phyloP scores from a whole-genome alignment of 2,113 vertebrate species.

The Aplodontia rufa region DNA sequence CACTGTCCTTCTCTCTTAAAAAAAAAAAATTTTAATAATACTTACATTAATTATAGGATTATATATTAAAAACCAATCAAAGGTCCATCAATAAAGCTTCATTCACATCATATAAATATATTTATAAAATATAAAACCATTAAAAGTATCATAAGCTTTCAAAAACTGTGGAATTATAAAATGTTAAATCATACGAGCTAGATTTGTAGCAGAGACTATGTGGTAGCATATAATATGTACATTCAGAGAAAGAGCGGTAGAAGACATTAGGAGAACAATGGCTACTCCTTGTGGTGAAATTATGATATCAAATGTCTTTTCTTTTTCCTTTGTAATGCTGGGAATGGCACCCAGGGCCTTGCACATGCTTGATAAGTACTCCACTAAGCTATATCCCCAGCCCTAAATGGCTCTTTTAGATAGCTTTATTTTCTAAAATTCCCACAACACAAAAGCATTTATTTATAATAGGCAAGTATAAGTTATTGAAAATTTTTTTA shows the following conservation, averaged over 20 bases:
- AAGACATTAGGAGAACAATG: background rate
- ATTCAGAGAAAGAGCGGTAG: background rate
- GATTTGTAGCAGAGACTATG: background rate
- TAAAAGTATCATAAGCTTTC: background rate
- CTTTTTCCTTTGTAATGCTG: background rate
- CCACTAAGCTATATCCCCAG: background rate
- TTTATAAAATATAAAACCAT: background rate
- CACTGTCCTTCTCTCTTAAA: too few relatives aligned
- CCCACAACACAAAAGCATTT: background rate
- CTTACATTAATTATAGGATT: background rate
- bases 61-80: background rate
- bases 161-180: background rate
- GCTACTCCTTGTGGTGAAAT: background rate
- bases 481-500: background rate
- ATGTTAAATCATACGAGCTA: background rate
- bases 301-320: background rate
- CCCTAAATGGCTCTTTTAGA: background rate
- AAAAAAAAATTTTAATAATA: background rate
- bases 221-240: background rate
- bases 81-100: background rate
- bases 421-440: background rate
- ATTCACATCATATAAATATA: too few relatives aligned
- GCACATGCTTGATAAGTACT: background rate
- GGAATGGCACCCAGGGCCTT: background rate
- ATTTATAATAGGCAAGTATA: background rate